Evolutionary conservation across 2,113 vertebrate genomes (phyloP), one percentile per base, ranked within the genome.

Genomic region (Leiothrix lutea): DNA sequence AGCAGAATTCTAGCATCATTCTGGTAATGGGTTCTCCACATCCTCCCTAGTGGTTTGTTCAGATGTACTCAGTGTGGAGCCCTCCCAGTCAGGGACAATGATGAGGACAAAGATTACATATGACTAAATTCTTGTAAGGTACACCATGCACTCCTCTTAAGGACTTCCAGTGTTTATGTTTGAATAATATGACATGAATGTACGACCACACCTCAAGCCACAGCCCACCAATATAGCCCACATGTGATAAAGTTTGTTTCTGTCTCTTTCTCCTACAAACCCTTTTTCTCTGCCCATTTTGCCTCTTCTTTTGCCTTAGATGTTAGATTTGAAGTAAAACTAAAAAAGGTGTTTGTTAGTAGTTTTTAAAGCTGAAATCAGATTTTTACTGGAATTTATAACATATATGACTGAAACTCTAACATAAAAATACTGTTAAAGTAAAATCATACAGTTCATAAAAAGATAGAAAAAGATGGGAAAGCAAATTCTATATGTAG

Each of bases 171-270:
- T 44, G 17, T 51, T 75, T 69, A 24, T 69, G 18, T 57, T 77
- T 80, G n/a, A 69, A 48, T 48, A 81, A 36, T 11, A 65, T 53
- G 31, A 91, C 8, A 9, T 19, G 8, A 65, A 42, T 56, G 13
- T 8, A 40, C 24, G 13, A 18, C 33, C 8, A 35, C 62, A 36
- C 15, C 26, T 91, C 38, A 74, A 94, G 15, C 11, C 47, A 90
- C 19, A 73, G 61, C 2, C 7, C 17, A 65, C 8, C 28, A 48
- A 4, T 12, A 36, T 14, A 31, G 1, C 9, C 14, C 3, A 6
- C 16, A 80, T 31, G 6, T 28, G 14, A 19, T 25, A 17, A 58
- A 75, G 4, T 35, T 12, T 66, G 7, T 74, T 5, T 58, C 22
- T 73, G 19, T 50, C 33, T 15, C 15, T 13, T 14, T 67, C 8